phyloP scores from a whole-genome alignment of 2,888 invertebrate species.

The Eretmocerus hayati region DNA sequence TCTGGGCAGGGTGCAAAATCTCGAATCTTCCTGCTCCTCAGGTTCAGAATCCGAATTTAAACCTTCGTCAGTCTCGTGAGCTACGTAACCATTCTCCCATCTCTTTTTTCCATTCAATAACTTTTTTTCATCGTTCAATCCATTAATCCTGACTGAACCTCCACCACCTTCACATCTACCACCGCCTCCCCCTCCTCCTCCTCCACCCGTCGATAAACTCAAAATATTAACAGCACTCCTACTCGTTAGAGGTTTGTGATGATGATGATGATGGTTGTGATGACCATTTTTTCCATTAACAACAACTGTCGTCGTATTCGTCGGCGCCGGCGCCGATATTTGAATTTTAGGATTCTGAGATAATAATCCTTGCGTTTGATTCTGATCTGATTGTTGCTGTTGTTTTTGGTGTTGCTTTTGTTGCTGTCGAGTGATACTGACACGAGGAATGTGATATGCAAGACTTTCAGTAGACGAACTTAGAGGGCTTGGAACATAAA shows the following conservation, averaged over 20 bases:
- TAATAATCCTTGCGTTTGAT: too few species aligned
- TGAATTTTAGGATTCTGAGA: too few species aligned
- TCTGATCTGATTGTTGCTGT: too few species aligned
- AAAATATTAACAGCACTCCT: slow-evolving; percentile 38
- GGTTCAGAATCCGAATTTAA: slow-evolving; percentile 42
- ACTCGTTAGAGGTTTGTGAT: slow-evolving; percentile 25
- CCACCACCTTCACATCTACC: too few species aligned
- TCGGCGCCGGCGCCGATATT: not conserved
- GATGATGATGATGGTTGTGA: too few species aligned
- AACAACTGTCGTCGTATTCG: not conserved
- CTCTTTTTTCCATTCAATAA: not conserved
- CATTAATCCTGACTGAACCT: too few species aligned
- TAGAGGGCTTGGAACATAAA: slow-evolving; percentile 64
- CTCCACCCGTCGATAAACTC: not conserved
- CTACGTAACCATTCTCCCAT: slow-evolving; percentile 11
- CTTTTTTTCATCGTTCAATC: too few species aligned
- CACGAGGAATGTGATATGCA: slow-evolving; percentile 27
- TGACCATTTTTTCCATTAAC: too few species aligned
- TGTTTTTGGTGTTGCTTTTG: not conserved
- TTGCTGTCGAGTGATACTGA: slow-evolving; percentile 38
- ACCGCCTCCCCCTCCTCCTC: too few species aligned
- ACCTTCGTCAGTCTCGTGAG: slow-evolving; percentile 40
- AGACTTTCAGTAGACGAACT: slow-evolving; percentile 37
- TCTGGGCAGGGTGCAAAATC: slow-evolving; percentile 56
- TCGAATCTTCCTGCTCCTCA: slow-evolving; percentile 51